Evolutionary conservation across 2,797 vertebrate genomes (phyloP).

Genomic region (Myripristis murdjan): DNA sequence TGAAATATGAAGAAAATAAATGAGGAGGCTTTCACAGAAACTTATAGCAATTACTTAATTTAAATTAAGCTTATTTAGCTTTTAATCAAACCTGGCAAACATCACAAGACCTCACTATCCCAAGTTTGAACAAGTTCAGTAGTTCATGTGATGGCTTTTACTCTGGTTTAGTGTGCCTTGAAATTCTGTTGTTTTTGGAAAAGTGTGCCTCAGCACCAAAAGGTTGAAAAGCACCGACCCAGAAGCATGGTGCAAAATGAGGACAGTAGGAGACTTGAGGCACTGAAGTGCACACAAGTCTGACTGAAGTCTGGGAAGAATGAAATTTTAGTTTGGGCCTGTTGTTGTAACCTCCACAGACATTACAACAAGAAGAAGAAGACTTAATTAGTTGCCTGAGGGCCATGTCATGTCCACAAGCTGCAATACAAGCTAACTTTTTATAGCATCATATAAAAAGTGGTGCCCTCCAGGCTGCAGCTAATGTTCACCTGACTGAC

Average conservation of each 20-base stretch:
- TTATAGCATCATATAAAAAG: slow-evolving; percentile 42
- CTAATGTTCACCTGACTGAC: slow-evolving; percentile 30
- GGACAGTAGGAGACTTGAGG: slow-evolving; percentile 11
- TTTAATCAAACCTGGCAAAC: no score
- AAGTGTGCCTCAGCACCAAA: not conserved
- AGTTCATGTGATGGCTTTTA: not conserved
- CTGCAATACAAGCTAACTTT: slow-evolving; percentile 24
- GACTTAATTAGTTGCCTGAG: slow-evolving; percentile 44
- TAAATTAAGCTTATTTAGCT: no score
- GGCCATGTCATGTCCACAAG: slow-evolving; percentile 22
- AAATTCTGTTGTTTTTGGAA: slow-evolving; percentile 2
- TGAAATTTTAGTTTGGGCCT: slow-evolving; percentile 16
- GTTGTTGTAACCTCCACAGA: slow-evolving; percentile 24
- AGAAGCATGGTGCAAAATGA: slow-evolving; percentile 8
- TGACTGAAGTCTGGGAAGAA: slow-evolving; percentile 33
- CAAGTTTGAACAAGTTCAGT: not conserved
- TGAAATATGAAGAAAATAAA: not conserved
- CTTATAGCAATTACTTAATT: no score
- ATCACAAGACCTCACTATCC: no score
- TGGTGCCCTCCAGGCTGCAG: slow-evolving; percentile 10
- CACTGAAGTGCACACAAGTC: slow-evolving; percentile 5
- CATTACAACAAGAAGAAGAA: no score
- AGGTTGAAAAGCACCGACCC: not conserved
- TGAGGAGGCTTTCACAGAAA: no score
- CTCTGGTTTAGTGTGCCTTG: not conserved